A percentile compares a stretch with the other conserved stretches of the same genome.
These are phyloP conservation scores for Delia radicum DNA, from an alignment of 1,140 invertebrate species.

Conservation along the genomic window DNA sequence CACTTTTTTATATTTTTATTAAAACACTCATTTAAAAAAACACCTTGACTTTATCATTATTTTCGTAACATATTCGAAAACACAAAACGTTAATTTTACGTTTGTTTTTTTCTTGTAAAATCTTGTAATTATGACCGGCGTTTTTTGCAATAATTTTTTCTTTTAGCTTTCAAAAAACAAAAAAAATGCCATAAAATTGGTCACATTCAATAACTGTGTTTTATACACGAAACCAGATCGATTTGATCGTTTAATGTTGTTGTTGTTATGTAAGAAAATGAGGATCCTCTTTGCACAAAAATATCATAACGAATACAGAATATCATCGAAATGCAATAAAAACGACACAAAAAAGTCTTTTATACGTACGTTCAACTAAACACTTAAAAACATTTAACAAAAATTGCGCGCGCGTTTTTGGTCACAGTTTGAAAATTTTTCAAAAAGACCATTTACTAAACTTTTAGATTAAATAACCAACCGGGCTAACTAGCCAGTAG, in stretches of 20 bases:
- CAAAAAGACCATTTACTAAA: neutral
- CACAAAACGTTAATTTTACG: neutral
- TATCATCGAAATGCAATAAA: neutral
- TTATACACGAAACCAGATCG: neutral
- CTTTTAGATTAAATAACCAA: too few relatives aligned
- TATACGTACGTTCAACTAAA: neutral
- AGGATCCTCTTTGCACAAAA: neutral
- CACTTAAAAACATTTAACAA: neutral
- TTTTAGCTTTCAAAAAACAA: neutral
- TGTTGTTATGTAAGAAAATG: neutral
- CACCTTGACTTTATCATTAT: neutral
- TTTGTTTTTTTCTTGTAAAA: neutral
- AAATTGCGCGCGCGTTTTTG: slow-evolving; percentile 17
- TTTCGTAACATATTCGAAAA: neutral
- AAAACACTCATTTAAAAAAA: neutral
- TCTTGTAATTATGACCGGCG: slow-evolving; percentile 18
- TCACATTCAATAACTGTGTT: neutral
- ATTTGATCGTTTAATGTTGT: neutral
- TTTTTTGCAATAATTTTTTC: neutral
- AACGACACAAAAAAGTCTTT: neutral
- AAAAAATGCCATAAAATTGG: slow-evolving; percentile 9
- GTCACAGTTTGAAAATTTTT: slow-evolving; percentile 20
- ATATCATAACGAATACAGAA: neutral
- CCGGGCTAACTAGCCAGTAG: neutral
- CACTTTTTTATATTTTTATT: too few relatives aligned